A percentile compares a stretch with the other conserved stretches of the same genome.
Conservation (phyloP, 2,113 vertebrate species). For the Heterocephalus glaber region DNA sequence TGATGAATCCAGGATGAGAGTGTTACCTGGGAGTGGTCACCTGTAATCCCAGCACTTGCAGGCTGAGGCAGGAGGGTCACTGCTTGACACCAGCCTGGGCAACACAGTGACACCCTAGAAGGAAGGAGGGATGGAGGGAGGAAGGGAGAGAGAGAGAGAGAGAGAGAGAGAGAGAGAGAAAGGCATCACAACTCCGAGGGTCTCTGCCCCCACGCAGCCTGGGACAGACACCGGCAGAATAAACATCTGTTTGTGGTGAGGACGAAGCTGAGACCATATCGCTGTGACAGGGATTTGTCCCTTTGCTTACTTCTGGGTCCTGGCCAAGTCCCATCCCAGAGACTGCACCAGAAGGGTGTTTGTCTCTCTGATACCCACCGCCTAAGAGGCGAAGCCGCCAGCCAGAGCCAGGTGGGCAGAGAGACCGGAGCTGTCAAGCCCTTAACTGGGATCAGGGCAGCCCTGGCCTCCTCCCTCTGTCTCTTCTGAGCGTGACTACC, state of each 20-base stretch:
- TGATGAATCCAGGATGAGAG: neutral
- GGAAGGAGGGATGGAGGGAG: neutral
- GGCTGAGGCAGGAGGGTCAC: neutral
- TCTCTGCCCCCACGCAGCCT: neutral
- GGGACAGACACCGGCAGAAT: neutral
- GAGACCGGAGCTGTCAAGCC: neutral
- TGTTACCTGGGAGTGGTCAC: neutral
- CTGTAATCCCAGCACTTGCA: neutral
- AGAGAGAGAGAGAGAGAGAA: neutral
- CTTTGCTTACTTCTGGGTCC: slow-evolving; percentile 45
- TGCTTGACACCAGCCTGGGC: neutral
- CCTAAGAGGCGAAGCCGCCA: neutral
- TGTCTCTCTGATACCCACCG: slow-evolving; percentile 46
- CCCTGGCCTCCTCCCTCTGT: neutral
- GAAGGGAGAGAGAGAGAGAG: neutral
- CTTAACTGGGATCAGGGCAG: neutral
- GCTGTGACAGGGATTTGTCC: neutral
- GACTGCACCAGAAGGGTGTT: slow-evolving; percentile 43
- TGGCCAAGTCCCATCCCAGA: slow-evolving; percentile 37
- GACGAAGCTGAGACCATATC: neutral
- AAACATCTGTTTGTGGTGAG: neutral
- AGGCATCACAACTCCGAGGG: neutral
- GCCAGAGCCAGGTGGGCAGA: neutral
- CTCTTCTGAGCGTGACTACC: slow-evolving; percentile 23
- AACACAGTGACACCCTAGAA: neutral